These are phyloP conservation scores for Agrochola macilenta DNA, from an alignment of 2,888 invertebrate species.

Conservation along the genomic window DNA sequence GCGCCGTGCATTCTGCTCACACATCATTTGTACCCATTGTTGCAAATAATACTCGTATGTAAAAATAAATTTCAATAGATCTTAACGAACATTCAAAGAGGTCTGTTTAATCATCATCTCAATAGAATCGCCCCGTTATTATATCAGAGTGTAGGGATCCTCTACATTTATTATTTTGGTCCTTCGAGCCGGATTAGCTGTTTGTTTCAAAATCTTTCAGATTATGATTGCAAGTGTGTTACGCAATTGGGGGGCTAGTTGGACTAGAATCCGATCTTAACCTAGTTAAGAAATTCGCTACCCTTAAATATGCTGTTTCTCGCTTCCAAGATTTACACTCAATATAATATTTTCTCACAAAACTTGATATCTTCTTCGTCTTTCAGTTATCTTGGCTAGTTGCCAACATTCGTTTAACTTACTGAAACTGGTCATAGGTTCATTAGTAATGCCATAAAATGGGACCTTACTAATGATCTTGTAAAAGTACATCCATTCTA, in stretches of 20 bases:
- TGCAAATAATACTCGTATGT: no score
- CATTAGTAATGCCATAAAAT: constrained; percentile 36
- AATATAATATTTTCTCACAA: background rate
- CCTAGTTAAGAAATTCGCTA: no score
- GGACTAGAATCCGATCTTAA: background rate
- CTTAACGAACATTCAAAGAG: no score
- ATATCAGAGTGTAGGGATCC: no score
- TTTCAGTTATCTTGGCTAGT: background rate
- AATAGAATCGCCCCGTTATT: no score
- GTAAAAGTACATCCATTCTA: background rate
- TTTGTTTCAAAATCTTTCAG: background rate
- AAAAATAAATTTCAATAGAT: no score
- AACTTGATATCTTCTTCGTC: constrained; percentile 2
- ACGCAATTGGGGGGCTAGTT: background rate
- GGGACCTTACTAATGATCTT: constrained; percentile 15
- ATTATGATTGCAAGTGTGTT: background rate
- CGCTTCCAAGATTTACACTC: background rate
- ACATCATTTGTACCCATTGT: no score
- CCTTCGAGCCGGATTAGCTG: background rate
- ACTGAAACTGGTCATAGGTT: background rate
- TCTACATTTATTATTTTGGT: no score
- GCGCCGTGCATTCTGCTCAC: no score
- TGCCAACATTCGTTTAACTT: constrained; percentile 34
- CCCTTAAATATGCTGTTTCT: background rate
- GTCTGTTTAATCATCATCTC: no score